A percentile compares a stretch with the other conserved stretches of the same genome.
These are phyloP conservation scores for Adelosebastes latens DNA, from an alignment of 2,797 vertebrate genomes.

Conservation along the genomic window DNA sequence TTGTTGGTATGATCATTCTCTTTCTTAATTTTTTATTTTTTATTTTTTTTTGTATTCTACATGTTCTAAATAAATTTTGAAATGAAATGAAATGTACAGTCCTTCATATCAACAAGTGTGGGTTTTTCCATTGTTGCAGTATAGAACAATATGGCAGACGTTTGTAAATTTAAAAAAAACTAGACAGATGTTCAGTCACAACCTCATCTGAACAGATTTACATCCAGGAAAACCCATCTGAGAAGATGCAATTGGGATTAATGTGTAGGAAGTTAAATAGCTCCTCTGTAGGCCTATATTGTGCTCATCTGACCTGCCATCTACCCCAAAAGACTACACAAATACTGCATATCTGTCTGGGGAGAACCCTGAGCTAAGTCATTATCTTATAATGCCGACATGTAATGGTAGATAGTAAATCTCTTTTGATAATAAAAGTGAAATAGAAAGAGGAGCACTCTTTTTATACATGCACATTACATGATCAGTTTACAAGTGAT, in stretches of 20 bases:
- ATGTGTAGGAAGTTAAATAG: background rate
- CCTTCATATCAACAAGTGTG: background rate
- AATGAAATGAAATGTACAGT: background rate
- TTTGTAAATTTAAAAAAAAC: background rate
- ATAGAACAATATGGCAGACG: background rate
- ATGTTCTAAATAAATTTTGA: no score
- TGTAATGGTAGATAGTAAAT: background rate
- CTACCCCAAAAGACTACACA: background rate
- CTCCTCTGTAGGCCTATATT: background rate
- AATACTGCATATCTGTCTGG: background rate
- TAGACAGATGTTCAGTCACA: background rate
- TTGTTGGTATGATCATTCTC: no score
- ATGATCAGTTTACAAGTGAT: no score
- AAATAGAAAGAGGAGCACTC: background rate
- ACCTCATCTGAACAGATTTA: background rate
- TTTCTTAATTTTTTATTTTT: no score
- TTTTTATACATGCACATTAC: background rate
- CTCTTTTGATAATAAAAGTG: background rate
- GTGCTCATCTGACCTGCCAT: background rate
- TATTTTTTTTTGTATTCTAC: no score
- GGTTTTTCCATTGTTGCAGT: background rate
- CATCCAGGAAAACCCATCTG: background rate
- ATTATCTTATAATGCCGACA: background rate
- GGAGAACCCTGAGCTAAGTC: background rate
- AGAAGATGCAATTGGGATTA: background rate